phyloP scores from a whole-genome alignment of 2,113 vertebrate genomes.

The Cisticola juncidis region DNA sequence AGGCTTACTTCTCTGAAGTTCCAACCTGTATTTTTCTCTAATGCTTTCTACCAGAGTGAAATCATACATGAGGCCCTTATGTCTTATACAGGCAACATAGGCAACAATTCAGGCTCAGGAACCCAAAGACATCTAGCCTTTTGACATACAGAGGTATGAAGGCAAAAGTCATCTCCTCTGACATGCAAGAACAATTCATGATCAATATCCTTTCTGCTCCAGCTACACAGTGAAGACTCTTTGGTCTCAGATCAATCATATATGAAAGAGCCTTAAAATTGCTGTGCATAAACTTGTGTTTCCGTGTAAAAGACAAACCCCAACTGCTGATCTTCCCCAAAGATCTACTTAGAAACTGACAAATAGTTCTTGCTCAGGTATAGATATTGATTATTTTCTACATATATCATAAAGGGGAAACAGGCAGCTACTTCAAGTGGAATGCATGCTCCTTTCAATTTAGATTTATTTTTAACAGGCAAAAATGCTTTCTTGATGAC shows the following conservation, averaged over 20 bases:
- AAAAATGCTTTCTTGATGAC: not conserved
- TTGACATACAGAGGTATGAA: not conserved
- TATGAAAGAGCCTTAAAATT: not conserved
- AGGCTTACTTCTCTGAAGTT: not conserved
- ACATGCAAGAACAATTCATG: accelerated
- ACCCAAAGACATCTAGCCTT: not conserved
- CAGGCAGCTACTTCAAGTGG: not conserved
- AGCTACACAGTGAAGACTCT: not conserved
- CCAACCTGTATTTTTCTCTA: not conserved
- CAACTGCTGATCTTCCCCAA: not conserved
- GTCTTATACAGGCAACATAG: not conserved
- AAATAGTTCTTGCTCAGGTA: not conserved
- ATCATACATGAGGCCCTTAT: not conserved
- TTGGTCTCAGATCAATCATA: not conserved
- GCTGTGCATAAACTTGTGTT: not conserved
- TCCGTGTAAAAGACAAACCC: not conserved
- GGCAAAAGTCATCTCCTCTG: not conserved
- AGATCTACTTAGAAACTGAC: not conserved
- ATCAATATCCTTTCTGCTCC: not conserved
- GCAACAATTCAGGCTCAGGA: not conserved
- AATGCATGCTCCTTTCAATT: not conserved
- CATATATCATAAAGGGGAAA: not conserved
- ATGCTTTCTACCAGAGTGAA: not conserved
- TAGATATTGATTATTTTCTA: not conserved
- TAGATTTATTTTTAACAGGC: not conserved